Percentiles rank a stretch among this genome's conserved stretches.
phyloP scores from a whole-genome alignment of 2,113 vertebrate species.

The Nibea coibor region DNA sequence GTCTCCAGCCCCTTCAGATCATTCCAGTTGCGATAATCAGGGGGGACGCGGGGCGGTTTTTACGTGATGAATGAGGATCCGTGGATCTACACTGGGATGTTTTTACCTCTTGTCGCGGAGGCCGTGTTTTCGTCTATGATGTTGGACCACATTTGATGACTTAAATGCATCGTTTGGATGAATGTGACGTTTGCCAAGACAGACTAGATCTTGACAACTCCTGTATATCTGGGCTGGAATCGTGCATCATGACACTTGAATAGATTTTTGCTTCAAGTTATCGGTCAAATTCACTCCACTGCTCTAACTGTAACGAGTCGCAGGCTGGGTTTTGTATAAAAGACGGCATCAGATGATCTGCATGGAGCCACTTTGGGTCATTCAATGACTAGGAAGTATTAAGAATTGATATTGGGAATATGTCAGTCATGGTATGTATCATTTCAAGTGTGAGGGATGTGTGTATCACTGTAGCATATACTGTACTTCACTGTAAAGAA shows the following conservation, averaged over 20 bases:
- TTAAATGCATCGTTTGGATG: conserved; percentile 1
- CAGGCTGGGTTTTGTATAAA: conserved; percentile 19
- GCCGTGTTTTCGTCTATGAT: not conserved
- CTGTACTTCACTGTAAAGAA: conserved; percentile 66
- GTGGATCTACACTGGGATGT: conserved; percentile 35
- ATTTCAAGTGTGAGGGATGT: conserved; percentile 57
- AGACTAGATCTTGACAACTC: not conserved
- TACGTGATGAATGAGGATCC: conserved; percentile 21
- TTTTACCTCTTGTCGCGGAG: conserved; percentile 32
- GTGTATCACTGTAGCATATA: conserved; percentile 69
- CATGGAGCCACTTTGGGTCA: conserved; percentile 56
- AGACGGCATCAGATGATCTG: conserved; percentile 24
- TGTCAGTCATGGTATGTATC: conserved; percentile 36
- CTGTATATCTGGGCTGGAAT: conserved; percentile 25
- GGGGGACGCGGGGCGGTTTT: conserved; percentile 21
- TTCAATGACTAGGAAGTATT: conserved; percentile 41
- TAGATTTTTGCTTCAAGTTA: conserved; percentile 1
- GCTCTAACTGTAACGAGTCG: not conserved
- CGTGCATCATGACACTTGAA: conserved; percentile 35
- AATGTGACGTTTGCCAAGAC: conserved; percentile 31
- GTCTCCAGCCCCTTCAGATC: conserved; percentile 41
- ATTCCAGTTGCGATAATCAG: conserved; percentile 72
- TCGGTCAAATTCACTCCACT: conserved; percentile 10
- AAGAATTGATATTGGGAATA: conserved; percentile 16
- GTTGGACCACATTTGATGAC: conserved; percentile 31